Evolutionary conservation across 2,797 vertebrate species (phyloP).

Genomic region (Cynopterus sphinx): DNA sequence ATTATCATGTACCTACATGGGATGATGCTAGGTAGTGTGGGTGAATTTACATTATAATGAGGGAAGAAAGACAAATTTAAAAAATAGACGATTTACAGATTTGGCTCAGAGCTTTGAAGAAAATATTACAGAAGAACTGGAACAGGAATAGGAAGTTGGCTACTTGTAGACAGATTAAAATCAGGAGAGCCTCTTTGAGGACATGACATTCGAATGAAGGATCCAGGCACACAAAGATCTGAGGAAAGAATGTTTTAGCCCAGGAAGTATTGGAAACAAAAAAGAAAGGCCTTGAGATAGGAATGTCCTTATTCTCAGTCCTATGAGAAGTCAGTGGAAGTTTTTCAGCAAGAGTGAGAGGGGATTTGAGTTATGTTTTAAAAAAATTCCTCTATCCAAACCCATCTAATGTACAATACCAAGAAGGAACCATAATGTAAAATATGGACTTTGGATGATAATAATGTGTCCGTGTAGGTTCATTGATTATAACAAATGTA

Average conservation of each 20-base stretch:
- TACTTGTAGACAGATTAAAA: neutral
- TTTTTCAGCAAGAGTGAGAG: neutral
- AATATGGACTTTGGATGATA: neutral
- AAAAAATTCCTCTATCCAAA: neutral
- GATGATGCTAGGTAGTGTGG: neutral
- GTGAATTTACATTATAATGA: neutral
- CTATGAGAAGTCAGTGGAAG: rapidly evolving
- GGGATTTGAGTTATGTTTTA: neutral
- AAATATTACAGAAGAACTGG: neutral
- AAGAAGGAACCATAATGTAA: neutral
- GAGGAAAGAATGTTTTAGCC: neutral
- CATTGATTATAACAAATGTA: neutral
- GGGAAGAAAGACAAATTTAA: neutral
- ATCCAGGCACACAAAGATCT: neutral
- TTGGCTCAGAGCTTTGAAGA: neutral
- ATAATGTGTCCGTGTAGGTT: neutral
- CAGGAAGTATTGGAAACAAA: neutral
- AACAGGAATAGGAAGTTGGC: neutral
- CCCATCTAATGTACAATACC: neutral
- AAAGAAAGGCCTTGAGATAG: neutral
- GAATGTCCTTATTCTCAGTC: neutral
- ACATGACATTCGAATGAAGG: neutral
- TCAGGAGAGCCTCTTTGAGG: neutral
- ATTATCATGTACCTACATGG: neutral
- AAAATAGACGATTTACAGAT: neutral